phyloP scores from a whole-genome alignment of 1,140 invertebrate genomes.

The Aethina tumida region DNA sequence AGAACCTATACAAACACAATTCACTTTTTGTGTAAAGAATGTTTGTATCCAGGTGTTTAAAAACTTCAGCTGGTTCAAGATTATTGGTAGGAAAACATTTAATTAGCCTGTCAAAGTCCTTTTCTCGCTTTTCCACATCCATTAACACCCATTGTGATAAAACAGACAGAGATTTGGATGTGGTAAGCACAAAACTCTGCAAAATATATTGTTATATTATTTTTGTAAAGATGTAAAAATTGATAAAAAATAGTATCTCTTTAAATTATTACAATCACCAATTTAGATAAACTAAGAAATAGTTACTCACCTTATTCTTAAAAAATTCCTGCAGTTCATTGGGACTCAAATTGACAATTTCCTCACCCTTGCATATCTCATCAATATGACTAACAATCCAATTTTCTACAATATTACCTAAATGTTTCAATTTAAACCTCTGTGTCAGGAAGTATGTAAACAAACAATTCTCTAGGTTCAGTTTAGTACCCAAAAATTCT shows the following conservation, averaged over 20 bases:
- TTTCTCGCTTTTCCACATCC: conserved; percentile 38
- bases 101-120: conserved; percentile 42
- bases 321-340: conserved; percentile 32
- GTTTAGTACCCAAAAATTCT: conserved; percentile 50
- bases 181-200: conserved; percentile 41
- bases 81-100: conserved; percentile 40
- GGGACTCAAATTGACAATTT: conserved; percentile 27
- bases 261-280: too few relatives aligned
- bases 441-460: conserved; percentile 34
- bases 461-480: conserved; percentile 53
- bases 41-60: conserved; percentile 42
- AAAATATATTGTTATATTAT: conserved; percentile 10
- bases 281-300: conserved; percentile 6
- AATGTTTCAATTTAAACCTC: conserved; percentile 32
- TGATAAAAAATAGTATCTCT: too few relatives aligned
- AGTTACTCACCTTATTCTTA: conserved; percentile 29
- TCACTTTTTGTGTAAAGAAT: conserved; percentile 42
- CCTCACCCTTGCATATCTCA: conserved; percentile 32
- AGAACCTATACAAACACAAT: conserved; percentile 43
- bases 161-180: conserved; percentile 39
- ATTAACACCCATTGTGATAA: conserved; percentile 46
- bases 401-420: conserved; percentile 33
- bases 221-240: conserved; percentile 1
- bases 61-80: conserved; percentile 37
- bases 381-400: conserved; percentile 34